A percentile compares a stretch with the other conserved stretches of the same genome.
phyloP scores from a whole-genome alignment of 2,113 vertebrate species.

The Pterocles orientalis region DNA sequence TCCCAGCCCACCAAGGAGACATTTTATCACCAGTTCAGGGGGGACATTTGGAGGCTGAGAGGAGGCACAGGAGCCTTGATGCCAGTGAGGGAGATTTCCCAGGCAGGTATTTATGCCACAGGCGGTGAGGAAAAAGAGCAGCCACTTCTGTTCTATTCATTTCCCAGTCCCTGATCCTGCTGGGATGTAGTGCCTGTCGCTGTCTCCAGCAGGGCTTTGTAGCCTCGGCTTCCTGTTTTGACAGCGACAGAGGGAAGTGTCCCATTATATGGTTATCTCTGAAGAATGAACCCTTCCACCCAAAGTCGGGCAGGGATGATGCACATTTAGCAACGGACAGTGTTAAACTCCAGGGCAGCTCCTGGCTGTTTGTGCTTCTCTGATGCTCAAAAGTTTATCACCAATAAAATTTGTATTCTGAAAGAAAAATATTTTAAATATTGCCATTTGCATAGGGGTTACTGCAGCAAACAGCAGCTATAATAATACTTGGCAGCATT shows the following conservation, averaged over 20 bases:
- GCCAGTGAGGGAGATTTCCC: background rate
- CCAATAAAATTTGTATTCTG: background rate
- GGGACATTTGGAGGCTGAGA: background rate
- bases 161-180: background rate
- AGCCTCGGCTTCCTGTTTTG: slow-evolving; percentile 10
- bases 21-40: background rate
- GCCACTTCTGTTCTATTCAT: background rate
- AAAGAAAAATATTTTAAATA: background rate
- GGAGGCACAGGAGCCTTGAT: background rate
- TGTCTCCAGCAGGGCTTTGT: background rate
- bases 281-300: background rate
- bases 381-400: background rate
- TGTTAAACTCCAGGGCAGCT: background rate
- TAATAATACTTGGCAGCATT: background rate
- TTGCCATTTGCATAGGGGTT: background rate
- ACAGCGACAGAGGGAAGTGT: background rate
- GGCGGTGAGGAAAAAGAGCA: background rate
- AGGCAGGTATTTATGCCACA: background rate
- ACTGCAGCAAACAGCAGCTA: background rate
- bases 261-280: background rate
- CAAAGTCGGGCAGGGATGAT: background rate
- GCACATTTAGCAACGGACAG: background rate
- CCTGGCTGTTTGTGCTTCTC: background rate
- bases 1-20: background rate
- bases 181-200: background rate